Evolutionary conservation across 1,140 invertebrate genomes (phyloP).

Genomic region (Mactra quadrangularis): DNA sequence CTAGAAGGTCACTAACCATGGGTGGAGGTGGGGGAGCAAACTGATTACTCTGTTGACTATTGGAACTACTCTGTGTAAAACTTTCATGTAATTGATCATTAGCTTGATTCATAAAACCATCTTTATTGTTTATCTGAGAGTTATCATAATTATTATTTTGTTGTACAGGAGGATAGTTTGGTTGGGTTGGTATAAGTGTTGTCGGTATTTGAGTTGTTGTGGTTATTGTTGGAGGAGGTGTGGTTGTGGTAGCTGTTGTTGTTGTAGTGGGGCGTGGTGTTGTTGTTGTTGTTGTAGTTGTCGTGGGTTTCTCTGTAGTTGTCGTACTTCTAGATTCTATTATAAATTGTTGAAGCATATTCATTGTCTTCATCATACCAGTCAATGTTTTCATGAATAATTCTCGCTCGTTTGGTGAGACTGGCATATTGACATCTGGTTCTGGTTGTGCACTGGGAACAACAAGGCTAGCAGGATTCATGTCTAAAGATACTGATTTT

Average conservation of each 20-base stretch:
- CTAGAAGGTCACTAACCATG: too few relatives aligned
- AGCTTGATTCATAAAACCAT: too few relatives aligned
- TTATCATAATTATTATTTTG: too few relatives aligned
- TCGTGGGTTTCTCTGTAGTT: neutral
- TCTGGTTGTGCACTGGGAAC: neutral
- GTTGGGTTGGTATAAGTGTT: neutral
- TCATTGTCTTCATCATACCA: slow-evolving; percentile 34
- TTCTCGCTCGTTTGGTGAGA: neutral
- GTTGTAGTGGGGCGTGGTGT: neutral
- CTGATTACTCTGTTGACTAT: too few relatives aligned
- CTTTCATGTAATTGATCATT: too few relatives aligned
- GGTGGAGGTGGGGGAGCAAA: too few relatives aligned
- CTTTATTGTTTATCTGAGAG: too few relatives aligned
- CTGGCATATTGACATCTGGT: neutral
- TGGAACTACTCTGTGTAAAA: too few relatives aligned
- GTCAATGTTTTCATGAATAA: slow-evolving; percentile 36
- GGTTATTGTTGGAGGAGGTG: neutral
- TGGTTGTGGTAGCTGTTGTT: neutral
- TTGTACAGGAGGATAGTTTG: too few relatives aligned
- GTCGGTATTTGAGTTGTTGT: neutral
- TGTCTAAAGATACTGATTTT: neutral
- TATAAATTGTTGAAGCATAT: slow-evolving; percentile 34
- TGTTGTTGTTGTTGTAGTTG: slow-evolving; percentile 7
- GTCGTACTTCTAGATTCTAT: slow-evolving; percentile 20
- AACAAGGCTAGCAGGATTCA: neutral